Evolutionary conservation across 2,797 vertebrate genomes (phyloP), one percentile per base, ranked within the genome.

Genomic region (Acropternis orthonyx): DNA sequence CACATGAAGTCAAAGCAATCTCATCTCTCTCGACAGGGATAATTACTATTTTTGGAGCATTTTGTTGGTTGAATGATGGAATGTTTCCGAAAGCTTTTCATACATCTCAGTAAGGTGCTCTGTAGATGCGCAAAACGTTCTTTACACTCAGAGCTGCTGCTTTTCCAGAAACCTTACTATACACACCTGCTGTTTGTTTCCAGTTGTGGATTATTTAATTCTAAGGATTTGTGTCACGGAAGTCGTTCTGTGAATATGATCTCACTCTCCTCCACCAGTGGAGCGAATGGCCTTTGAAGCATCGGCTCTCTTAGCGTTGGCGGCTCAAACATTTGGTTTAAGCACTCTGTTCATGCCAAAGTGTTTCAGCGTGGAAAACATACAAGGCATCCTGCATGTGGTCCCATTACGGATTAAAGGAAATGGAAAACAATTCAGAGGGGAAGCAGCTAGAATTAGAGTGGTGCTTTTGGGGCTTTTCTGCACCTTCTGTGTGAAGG

Each of bases 261-360:
- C 91, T 93, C 82, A n/a, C 66, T 36, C 22, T 34, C 41, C 44
- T n/a, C 79, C 73, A 34, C 28, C 78, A 52, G 48, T 78, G 91
- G 91, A 92, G 91, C 62, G 93, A 96, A 86, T 22, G 62, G 65
- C 55, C 76, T 94, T 81, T 86, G 89, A 85, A 89, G 87, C 48
- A 2, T 34, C 37, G 78, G 32, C 82, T 92, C 61, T 2, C 68
- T 68, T 69, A 34, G 88, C 2, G 0, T 6, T 12, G 9, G 62
- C 7, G 12, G 37, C 81, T 88, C 30, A 36, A 74, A 69, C 55
- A 21, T 82, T 93, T 79, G 66, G 51, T 55, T 88, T 66, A 54
- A 86, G 81, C 51, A 19, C 69, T 54, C 75, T 68, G 54, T 52
- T 88, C 52, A 14, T 89, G 85, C 76, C 91, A 90, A 10, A 88